phyloP scores from a whole-genome alignment of 1,140 invertebrate genomes.

The Drosophila sproati region DNA sequence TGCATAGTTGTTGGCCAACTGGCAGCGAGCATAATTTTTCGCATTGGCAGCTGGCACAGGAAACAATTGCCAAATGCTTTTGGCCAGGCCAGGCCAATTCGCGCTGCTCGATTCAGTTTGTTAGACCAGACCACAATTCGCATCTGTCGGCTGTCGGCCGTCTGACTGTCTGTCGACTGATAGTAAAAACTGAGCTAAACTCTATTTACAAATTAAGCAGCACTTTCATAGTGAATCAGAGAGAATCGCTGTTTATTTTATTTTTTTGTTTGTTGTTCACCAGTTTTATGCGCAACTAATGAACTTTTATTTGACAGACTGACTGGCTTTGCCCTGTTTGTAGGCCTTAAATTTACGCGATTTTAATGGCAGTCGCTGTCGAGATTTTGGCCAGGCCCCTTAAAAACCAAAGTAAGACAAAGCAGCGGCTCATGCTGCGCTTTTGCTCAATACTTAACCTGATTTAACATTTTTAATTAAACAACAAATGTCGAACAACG shows the following conservation, averaged over 20 bases:
- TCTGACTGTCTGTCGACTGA: too few species aligned
- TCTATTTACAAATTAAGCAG: constrained; percentile 30
- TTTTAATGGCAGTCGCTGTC: constrained; percentile 58
- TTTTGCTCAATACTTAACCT: constrained; percentile 76
- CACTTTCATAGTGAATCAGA: constrained; percentile 38
- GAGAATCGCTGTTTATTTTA: constrained; percentile 2
- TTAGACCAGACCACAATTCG: constrained; percentile 4
- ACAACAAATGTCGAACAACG: constrained; percentile 41
- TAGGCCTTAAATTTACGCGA: constrained; percentile 63
- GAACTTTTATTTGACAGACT: constrained; percentile 60
- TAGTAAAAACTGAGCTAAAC: constrained; percentile 8
- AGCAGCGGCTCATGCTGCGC: constrained; percentile 58
- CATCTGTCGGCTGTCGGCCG: background rate
- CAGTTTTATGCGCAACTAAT: constrained; percentile 69
- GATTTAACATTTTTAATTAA: constrained; percentile 76
- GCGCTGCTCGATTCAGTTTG: constrained; percentile 21
- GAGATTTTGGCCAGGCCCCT: constrained; percentile 54
- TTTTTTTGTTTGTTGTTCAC: constrained; percentile 7
- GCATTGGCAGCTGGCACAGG: constrained; percentile 63
- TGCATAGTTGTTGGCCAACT: constrained; percentile 52
- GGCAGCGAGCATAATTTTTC: constrained; percentile 70
- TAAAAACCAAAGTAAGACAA: constrained; percentile 2
- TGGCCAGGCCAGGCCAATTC: constrained; percentile 13
- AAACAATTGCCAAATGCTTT: constrained; percentile 17
- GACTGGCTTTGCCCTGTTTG: constrained; percentile 26